Evolutionary conservation across 2,888 invertebrate species (phyloP).

Genomic region (Drosophila siamana): DNA sequence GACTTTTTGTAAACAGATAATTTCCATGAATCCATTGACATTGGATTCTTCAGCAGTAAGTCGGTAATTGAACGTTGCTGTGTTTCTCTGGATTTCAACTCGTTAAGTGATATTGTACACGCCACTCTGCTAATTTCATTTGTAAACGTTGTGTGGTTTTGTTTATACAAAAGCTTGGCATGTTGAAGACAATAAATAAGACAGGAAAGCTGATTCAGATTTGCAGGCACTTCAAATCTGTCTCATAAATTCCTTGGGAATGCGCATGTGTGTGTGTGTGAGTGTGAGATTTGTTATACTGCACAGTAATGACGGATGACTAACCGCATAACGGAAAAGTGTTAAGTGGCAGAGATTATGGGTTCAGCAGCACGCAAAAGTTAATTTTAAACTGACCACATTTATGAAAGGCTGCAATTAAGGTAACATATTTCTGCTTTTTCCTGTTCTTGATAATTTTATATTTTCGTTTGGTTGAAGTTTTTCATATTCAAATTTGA

Average conservation of each 20-base stretch:
- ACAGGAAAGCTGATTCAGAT: conserved; percentile 61
- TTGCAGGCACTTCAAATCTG: conserved; percentile 42
- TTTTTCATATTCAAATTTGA: not conserved
- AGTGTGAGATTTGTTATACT: not conserved
- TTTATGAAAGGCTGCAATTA: not conserved
- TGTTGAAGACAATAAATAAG: conserved; percentile 21
- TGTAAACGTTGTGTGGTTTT: conserved; percentile 56
- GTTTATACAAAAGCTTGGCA: conserved; percentile 58
- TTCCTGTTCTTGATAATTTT: not conserved
- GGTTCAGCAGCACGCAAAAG: conserved; percentile 1
- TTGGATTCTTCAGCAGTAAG: conserved; percentile 21
- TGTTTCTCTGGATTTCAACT: conserved; percentile 15
- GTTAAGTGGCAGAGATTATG: conserved; percentile 35
- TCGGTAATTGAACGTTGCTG: conserved; percentile 29
- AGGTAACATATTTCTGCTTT: not conserved
- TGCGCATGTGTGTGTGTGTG: conserved; percentile 7
- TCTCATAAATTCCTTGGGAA: conserved; percentile 50
- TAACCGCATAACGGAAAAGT: conserved; percentile 35
- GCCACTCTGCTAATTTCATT: conserved; percentile 58
- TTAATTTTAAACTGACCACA: not conserved
- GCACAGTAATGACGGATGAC: conserved; percentile 32
- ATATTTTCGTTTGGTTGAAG: not conserved
- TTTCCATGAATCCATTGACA: conserved; percentile 32
- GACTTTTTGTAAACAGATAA: conserved; percentile 38
- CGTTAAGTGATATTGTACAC: conserved; percentile 62